Percentiles rank a stretch among this genome's conserved stretches.
Evolutionary conservation across 92 coral and sea anemone species (phyloP).

Genomic region (Epizoanthus stellaris): DNA sequence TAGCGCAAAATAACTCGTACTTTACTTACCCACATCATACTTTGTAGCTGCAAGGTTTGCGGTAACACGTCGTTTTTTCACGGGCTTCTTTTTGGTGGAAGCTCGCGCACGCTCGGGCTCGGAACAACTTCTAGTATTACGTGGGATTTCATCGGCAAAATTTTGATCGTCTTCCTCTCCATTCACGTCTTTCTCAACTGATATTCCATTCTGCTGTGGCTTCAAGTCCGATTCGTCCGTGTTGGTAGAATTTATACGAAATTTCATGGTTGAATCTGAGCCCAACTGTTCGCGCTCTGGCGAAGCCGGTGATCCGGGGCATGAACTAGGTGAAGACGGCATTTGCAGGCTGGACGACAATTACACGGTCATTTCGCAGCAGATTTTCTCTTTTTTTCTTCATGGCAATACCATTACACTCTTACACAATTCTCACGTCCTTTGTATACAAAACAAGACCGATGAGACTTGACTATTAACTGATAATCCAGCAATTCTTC

Average conservation of each 20-base stretch:
- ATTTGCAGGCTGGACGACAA: neutral
- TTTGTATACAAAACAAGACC: neutral
- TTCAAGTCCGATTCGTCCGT: neutral
- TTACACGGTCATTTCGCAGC: neutral
- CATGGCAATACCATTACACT: conserved; percentile 7
- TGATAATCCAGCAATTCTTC: conserved; percentile 1
- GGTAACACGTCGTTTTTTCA: conserved; percentile 72
- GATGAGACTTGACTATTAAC: neutral
- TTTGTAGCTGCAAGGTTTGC: conserved; percentile 94
- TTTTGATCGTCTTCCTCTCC: neutral
- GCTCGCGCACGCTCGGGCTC: conserved; percentile 8
- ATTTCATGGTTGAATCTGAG: neutral
- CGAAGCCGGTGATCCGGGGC: conserved; percentile 1
- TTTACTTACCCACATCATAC: conserved; percentile 87
- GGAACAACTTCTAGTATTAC: neutral
- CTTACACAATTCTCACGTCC: neutral
- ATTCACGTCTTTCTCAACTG: neutral
- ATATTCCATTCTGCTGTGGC: neutral
- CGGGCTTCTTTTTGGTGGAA: conserved; percentile 55
- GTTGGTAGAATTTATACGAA: neutral
- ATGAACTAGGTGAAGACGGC: conserved; percentile 16
- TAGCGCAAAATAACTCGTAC: too few relatives aligned
- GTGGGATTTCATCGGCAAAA: neutral
- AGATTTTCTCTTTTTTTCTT: neutral
- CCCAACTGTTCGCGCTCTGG: neutral